Percentiles rank a stretch among this genome's conserved stretches.
phyloP scores from a whole-genome alignment of 2,888 invertebrate species.

The Drosophila melanocephala region DNA sequence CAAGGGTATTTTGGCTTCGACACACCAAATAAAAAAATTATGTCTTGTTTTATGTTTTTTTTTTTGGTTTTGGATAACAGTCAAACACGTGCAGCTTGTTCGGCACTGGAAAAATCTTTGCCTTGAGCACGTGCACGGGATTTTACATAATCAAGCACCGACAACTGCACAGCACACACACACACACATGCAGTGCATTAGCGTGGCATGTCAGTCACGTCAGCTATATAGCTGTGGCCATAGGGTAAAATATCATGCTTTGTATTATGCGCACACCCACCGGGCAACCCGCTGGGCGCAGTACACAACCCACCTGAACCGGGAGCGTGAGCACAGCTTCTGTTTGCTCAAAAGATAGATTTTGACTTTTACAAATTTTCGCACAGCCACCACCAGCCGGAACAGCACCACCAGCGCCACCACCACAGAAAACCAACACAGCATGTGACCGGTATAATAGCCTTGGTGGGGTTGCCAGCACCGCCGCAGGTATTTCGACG shows the following conservation, averaged over 20 bases:
- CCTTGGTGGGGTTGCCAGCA: slow-evolving; percentile 59
- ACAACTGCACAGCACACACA: slow-evolving; percentile 49
- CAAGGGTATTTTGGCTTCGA: slow-evolving; percentile 12
- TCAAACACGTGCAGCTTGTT: slow-evolving; percentile 78
- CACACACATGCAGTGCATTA: slow-evolving; percentile 23
- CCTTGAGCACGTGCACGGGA: slow-evolving; percentile 84
- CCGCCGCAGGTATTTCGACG: slow-evolving; percentile 80
- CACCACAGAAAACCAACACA: slow-evolving; percentile 40
- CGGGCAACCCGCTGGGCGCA: slow-evolving; percentile 53
- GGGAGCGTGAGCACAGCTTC: slow-evolving; percentile 51
- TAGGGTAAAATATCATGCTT: slow-evolving; percentile 71
- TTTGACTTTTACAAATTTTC: slow-evolving; percentile 82
- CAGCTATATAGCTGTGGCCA: slow-evolving; percentile 35
- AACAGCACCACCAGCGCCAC: slow-evolving; percentile 21
- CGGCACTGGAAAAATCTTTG: slow-evolving; percentile 83
- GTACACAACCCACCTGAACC: slow-evolving; percentile 43
- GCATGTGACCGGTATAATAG: slow-evolving; percentile 81
- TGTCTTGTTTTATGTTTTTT: slow-evolving; percentile 13
- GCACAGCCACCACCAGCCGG: slow-evolving; percentile 60
- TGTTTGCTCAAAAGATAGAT: slow-evolving; percentile 81
- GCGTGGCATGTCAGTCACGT: slow-evolving; percentile 42
- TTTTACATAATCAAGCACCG: slow-evolving; percentile 82
- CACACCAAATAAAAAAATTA: neutral
- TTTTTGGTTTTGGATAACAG: slow-evolving; percentile 55
- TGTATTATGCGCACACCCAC: slow-evolving; percentile 40